A percentile compares a stretch with the other conserved stretches of the same genome.
phyloP scores from a whole-genome alignment of 2,888 invertebrate genomes.

The Eilema caniola region DNA sequence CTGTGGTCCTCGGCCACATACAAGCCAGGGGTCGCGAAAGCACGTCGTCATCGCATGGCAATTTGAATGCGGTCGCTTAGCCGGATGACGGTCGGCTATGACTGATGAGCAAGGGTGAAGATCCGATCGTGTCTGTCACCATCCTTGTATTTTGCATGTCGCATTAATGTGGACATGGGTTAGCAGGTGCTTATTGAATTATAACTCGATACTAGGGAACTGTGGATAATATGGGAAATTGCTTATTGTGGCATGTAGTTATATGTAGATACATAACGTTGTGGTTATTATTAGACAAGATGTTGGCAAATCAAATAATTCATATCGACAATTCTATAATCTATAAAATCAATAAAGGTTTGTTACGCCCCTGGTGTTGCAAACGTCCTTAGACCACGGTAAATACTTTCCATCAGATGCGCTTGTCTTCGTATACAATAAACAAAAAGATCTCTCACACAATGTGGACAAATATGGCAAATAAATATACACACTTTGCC shows the following conservation, averaged over 20 bases:
- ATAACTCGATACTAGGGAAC: conserved; percentile 42
- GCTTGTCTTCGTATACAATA: too few species aligned
- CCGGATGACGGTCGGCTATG: conserved; percentile 79
- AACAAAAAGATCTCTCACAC: too few species aligned
- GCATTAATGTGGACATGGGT: conserved; percentile 70
- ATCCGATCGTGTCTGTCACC: conserved; percentile 80
- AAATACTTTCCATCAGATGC: too few species aligned
- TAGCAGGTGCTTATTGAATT: conserved; percentile 63
- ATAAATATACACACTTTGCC: neutral
- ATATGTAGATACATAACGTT: too few species aligned
- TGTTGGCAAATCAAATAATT: too few species aligned
- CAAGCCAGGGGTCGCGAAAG: conserved; percentile 83
- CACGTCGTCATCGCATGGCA: conserved; percentile 85
- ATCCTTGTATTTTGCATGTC: conserved; percentile 78
- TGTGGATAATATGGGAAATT: neutral
- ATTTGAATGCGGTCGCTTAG: conserved; percentile 87
- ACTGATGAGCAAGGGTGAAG: conserved; percentile 86
- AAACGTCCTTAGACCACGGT: too few species aligned
- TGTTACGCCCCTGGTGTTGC: too few species aligned
- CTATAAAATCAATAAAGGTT: too few species aligned
- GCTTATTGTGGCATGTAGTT: neutral
- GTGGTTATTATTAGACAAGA: too few species aligned
- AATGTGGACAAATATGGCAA: too few species aligned
- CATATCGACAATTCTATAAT: too few species aligned
- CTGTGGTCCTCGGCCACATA: conserved; percentile 70